Conservation (phyloP, 2,113 vertebrate genomes). For the Entelurus aequoreus region DNA sequence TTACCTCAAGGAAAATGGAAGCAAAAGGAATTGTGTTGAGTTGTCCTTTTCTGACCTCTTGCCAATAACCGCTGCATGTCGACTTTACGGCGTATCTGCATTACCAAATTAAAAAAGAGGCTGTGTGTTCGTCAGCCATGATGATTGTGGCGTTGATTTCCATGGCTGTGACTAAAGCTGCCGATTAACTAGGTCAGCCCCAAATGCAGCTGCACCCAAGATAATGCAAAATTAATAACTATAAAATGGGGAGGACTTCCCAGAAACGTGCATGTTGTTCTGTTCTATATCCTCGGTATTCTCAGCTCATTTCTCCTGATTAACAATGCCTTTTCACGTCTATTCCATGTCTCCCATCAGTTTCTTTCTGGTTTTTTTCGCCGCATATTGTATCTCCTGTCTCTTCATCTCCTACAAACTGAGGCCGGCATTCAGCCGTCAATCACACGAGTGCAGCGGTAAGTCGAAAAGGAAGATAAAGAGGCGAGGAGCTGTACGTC, state of each 20-base stretch:
- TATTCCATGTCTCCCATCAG: slow-evolving; percentile 27
- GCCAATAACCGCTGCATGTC: no score
- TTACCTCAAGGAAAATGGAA: no score
- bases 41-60: no score
- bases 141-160: slow-evolving; percentile 22
- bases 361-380: slow-evolving; percentile 38
- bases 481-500: slow-evolving; percentile 35
- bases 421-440: slow-evolving; percentile 53
- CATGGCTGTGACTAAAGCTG: slow-evolving; percentile 8
- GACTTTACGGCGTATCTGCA: no score
- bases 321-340: slow-evolving; percentile 45
- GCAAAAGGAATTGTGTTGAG: no score
- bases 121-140: slow-evolving; percentile 4
- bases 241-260: background rate
- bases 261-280: slow-evolving; percentile 6
- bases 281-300: slow-evolving; percentile 10
- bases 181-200: slow-evolving; percentile 5
- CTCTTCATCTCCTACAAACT: slow-evolving; percentile 53
- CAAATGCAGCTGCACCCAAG: slow-evolving; percentile 14
- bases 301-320: slow-evolving; percentile 21
- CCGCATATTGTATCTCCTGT: slow-evolving; percentile 32
- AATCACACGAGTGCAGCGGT: slow-evolving; percentile 39
- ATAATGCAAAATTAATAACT: slow-evolving; percentile 11
- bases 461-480: slow-evolving; percentile 35
- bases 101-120: background rate